Base-by-base conservation (phyloP, 2,797 vertebrate species). In the Streptopelia turtur region DNA sequence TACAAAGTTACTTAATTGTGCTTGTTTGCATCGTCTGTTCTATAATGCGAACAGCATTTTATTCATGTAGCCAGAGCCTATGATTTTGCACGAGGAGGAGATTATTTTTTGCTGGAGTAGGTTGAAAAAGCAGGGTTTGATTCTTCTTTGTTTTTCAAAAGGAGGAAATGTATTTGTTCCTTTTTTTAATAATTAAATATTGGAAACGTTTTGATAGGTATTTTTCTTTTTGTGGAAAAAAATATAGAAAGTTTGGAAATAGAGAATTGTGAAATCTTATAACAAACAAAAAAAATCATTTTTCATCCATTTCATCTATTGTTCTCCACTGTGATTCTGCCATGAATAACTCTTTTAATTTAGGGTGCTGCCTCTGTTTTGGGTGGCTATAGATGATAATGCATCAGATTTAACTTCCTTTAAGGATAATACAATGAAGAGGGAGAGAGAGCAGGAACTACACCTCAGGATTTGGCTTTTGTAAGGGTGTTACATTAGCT, bases 21-120 rank as follows among this genome's bases (percentile, higher is more conserved):
- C 89, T 96, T 69, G 75, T 95, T 96, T 95, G 92, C 75, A 93
- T 97, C 89, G 77, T 94, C 90, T 94, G 90, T 70, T 92, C 92
- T 83, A 43, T 53, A 85, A 85, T 15, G 56, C 89, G 64, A 85
- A 18, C 64, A 85, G 75, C 59, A 14, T 41, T 95, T 93, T 70
- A 83, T 25, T 50, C 56, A 2, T 13, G 35, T 16, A 50, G 31
- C 2, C 18, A 53, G 30, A 93, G 75, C 43, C 64, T 33, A 3
- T 31, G 39, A 2, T 39, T 68, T 68, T 60, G 23, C 41, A 47
- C 31, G 55, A 85, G 24, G 60, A 85, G 43, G 21, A 91, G 37
- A 33, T 41, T 11, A 9, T 30, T 70, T 66, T 45, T 35, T 68
- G 50, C 17, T 80, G 25, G 25, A 77, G 17, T 39, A 74, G 30